Percentiles rank a stretch among this genome's conserved stretches.
Evolutionary conservation across 53 echinoderm and acorn worm genomes (phyloP).

Genomic region (Holothuria leucospilota): DNA sequence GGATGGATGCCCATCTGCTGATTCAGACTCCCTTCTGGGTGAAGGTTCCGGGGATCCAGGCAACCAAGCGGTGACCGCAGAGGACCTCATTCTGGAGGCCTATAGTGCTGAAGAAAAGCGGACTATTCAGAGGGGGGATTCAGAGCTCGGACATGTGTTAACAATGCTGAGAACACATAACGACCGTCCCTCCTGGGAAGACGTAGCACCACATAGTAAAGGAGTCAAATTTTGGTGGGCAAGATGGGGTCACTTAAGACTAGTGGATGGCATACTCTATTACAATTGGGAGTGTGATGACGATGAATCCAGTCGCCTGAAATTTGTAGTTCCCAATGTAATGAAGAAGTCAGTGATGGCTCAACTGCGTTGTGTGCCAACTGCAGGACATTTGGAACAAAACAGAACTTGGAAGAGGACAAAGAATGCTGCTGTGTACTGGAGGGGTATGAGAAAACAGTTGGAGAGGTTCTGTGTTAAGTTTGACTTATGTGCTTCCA

Average conservation of each 20-base stretch:
- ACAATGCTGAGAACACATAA: neutral
- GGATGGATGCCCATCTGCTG: neutral
- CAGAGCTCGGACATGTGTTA: neutral
- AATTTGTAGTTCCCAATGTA: conserved; percentile 32
- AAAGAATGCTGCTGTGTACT: conserved; percentile 27
- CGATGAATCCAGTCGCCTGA: neutral
- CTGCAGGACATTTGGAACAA: conserved; percentile 48
- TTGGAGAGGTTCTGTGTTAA: neutral
- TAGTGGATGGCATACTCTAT: conserved; percentile 19
- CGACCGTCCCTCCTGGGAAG: conserved; percentile 19
- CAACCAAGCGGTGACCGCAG: neutral
- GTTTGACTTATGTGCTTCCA: neutral
- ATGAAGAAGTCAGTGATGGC: conserved; percentile 16
- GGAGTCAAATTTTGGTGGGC: conserved; percentile 38
- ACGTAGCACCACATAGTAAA: neutral
- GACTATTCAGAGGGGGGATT: conserved; percentile 11
- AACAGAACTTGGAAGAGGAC: conserved; percentile 24
- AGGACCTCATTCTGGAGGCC: neutral
- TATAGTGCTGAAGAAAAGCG: neutral
- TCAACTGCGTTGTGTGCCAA: conserved; percentile 28
- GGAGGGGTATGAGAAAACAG: conserved; percentile 31
- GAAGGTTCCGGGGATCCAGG: neutral
- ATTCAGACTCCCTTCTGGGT: neutral
- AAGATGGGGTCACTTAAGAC: conserved; percentile 35
- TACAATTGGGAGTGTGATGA: conserved; percentile 44